Conservation (phyloP, 2,888 invertebrate genomes). For the Nemapogon koenigi region DNA sequence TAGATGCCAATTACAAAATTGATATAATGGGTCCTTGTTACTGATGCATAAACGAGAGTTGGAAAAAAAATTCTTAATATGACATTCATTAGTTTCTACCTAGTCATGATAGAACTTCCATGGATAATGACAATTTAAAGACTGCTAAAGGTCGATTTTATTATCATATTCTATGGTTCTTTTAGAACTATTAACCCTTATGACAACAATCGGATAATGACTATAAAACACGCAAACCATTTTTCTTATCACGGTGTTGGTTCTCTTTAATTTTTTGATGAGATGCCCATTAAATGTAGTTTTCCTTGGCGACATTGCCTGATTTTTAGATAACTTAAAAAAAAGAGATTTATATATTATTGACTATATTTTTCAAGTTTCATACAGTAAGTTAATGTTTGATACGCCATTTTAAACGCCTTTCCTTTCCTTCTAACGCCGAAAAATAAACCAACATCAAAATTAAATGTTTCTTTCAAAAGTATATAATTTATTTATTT, state of each 20-base stretch:
- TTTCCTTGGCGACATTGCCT: neutral
- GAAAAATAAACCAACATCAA: too few relatives aligned
- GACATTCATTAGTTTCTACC: conserved; percentile 58
- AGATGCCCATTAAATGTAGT: neutral
- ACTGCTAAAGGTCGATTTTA: conserved; percentile 59
- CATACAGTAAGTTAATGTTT: too few relatives aligned
- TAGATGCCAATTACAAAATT: conserved; percentile 54
- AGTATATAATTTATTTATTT: too few relatives aligned
- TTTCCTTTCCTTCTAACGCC: too few relatives aligned
- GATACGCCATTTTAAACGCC: too few relatives aligned
- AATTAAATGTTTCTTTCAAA: too few relatives aligned
- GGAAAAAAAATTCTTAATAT: conserved; percentile 56
- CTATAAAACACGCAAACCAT: conserved; percentile 44
- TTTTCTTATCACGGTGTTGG: conserved; percentile 30
- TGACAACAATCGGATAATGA: conserved; percentile 54
- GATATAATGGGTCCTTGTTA: conserved; percentile 44
- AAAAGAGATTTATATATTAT: too few relatives aligned
- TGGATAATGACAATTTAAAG: conserved; percentile 61
- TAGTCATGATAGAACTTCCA: conserved; percentile 28
- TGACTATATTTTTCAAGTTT: too few relatives aligned
- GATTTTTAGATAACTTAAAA: too few relatives aligned
- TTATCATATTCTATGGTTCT: conserved; percentile 64
- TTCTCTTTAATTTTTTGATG: conserved; percentile 1
- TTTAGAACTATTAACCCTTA: conserved; percentile 60
- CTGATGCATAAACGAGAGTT: conserved; percentile 54